phyloP scores from a whole-genome alignment of 2,113 vertebrate species.

The Sander vitreus region DNA sequence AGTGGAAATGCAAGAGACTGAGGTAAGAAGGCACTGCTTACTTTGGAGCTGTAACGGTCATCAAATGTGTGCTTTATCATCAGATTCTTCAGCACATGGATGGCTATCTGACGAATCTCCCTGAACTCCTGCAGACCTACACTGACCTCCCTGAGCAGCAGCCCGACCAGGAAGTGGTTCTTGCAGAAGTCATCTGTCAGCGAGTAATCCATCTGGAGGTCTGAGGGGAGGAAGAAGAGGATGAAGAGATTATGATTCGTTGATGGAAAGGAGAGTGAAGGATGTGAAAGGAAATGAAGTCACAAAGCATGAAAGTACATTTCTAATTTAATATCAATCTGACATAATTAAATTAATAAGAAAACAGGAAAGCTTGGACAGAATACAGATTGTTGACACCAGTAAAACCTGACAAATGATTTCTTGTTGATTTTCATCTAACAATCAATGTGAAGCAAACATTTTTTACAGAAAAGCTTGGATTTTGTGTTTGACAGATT shows the following conservation, averaged over 20 bases:
- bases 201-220: constrained; percentile 96
- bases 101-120: constrained; percentile 92
- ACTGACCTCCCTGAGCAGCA: constrained; percentile 94
- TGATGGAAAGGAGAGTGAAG: constrained; percentile 1
- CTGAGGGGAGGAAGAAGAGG: constrained; percentile 80
- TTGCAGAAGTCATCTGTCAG: constrained; percentile 97
- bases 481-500: constrained; percentile 31
- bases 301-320: not conserved
- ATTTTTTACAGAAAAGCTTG: not conserved
- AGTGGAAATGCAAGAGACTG: not conserved
- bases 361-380: constrained; percentile 1
- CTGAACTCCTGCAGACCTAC: constrained; percentile 93
- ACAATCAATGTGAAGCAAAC: constrained; percentile 20
- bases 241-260: constrained; percentile 33
- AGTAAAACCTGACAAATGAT: not conserved
- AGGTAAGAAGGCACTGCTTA: constrained; percentile 68
- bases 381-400: not conserved
- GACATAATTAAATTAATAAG: not conserved
- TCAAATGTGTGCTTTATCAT: constrained; percentile 98
- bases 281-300: not conserved
- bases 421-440: not conserved
- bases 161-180: constrained; percentile 97
- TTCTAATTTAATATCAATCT: not conserved
- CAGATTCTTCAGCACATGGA: constrained; percentile 95
- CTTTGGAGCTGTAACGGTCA: constrained; percentile 93